Evolutionary conservation across 2,888 invertebrate species (phyloP).

Genomic region (Meta bourneti): DNA sequence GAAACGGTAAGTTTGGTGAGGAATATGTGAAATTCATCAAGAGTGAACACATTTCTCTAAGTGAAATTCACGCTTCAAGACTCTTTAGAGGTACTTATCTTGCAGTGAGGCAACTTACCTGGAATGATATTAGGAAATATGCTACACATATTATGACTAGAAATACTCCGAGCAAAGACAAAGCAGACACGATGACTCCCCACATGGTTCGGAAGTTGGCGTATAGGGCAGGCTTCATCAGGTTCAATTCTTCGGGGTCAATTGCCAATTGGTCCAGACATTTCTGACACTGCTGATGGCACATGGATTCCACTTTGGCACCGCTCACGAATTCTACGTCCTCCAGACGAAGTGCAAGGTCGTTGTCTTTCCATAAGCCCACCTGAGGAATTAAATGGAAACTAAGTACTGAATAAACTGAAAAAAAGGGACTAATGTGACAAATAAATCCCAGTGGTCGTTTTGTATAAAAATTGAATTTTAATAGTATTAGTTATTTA

Average conservation of each 20-base stretch:
- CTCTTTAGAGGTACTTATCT: no score
- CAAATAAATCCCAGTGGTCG: no score
- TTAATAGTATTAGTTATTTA: no score
- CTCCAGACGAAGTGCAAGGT: slow-evolving; percentile 69
- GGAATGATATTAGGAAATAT: slow-evolving; percentile 81
- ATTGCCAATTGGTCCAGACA: slow-evolving; percentile 76
- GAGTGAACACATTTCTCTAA: no score
- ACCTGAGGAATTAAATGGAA: slow-evolving; percentile 23
- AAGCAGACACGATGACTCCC: slow-evolving; percentile 80
- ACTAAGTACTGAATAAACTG: no score
- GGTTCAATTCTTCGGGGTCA: slow-evolving; percentile 53
- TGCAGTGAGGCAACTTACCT: slow-evolving; percentile 67
- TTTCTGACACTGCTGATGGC: slow-evolving; percentile 77
- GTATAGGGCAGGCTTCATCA: slow-evolving; percentile 76
- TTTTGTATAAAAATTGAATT: no score
- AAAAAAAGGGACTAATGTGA: no score
- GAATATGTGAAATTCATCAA: no score
- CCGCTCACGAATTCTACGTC: slow-evolving; percentile 77
- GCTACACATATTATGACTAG: slow-evolving; percentile 81
- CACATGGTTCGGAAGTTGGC: slow-evolving; percentile 80
- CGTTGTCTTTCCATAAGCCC: slow-evolving; percentile 77
- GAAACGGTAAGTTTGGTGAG: no score
- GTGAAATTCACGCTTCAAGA: no score
- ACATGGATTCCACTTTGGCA: slow-evolving; percentile 75
- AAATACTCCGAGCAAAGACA: slow-evolving; percentile 81